phyloP scores from a whole-genome alignment of 2,113 vertebrate genomes.

The Eretmochelys imbricata region DNA sequence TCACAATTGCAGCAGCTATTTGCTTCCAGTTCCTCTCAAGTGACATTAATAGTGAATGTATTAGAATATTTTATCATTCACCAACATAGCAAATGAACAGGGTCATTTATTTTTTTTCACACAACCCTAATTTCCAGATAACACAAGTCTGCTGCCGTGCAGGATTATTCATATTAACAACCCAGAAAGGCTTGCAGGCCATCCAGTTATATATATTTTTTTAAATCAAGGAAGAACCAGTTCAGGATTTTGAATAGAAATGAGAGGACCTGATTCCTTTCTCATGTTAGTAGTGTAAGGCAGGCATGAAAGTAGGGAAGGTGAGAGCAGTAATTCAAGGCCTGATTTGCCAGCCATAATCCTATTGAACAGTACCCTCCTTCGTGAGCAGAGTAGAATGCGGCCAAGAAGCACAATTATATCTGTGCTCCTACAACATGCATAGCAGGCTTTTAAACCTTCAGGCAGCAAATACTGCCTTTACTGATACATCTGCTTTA shows the following conservation, averaged over 20 bases:
- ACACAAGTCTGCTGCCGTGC: neutral
- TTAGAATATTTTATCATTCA: neutral
- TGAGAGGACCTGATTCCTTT: neutral
- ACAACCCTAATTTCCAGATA: neutral
- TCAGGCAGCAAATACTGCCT: neutral
- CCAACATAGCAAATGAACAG: neutral
- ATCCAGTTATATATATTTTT: neutral
- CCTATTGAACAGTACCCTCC: neutral
- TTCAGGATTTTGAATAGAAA: neutral
- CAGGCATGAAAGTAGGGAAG: neutral
- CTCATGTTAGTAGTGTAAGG: neutral
- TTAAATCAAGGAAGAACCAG: neutral
- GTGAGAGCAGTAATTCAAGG: neutral
- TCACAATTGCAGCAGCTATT: neutral
- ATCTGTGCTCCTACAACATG: neutral
- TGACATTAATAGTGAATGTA: neutral
- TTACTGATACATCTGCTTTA: neutral
- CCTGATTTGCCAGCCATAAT: neutral
- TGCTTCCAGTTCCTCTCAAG: neutral
- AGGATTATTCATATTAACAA: neutral
- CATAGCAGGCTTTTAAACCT: neutral
- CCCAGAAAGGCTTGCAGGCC: neutral
- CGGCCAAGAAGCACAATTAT: neutral
- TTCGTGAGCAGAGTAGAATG: neutral
- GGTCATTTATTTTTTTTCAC: neutral